These are phyloP conservation scores for Nephrotoma appendiculata DNA, from an alignment of 2,888 invertebrate genomes.

Conservation along the genomic window DNA sequence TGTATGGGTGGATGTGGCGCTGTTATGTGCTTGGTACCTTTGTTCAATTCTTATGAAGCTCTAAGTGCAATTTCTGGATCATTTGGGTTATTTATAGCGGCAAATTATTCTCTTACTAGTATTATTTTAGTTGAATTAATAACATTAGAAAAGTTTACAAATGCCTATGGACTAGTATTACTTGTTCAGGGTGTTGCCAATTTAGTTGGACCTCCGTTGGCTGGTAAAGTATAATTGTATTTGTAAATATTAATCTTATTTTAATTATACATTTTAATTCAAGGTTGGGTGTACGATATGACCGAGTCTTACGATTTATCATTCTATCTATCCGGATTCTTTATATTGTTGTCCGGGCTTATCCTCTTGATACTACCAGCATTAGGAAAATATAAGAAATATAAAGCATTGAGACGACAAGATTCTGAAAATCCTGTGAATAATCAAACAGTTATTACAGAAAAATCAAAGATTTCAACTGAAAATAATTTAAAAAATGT, in stretches of 20 bases:
- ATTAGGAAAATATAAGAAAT: constrained; percentile 14
- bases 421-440: not conserved
- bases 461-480: not conserved
- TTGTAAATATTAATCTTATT: not conserved
- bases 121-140: constrained; percentile 82
- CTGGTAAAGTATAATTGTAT: constrained; percentile 43
- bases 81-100: constrained; percentile 81
- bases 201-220: constrained; percentile 77
- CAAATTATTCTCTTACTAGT: constrained; percentile 82
- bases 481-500: not conserved
- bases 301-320: constrained; percentile 63
- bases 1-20: constrained; percentile 62
- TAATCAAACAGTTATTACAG: not conserved
- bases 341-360: constrained; percentile 36
- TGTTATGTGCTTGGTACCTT: constrained; percentile 50
- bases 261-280: constrained; percentile 18
- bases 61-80: constrained; percentile 54
- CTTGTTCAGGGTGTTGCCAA: constrained; percentile 84
- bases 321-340: constrained; percentile 67
- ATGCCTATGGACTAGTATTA: constrained; percentile 76
- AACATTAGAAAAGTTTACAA: constrained; percentile 79
- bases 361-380: constrained; percentile 16
- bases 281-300: constrained; percentile 71
- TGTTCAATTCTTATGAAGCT: constrained; percentile 31
- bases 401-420: constrained; percentile 21